Conservation (phyloP, 2,113 vertebrate species). For the Oryctolagus cuniculus region DNA sequence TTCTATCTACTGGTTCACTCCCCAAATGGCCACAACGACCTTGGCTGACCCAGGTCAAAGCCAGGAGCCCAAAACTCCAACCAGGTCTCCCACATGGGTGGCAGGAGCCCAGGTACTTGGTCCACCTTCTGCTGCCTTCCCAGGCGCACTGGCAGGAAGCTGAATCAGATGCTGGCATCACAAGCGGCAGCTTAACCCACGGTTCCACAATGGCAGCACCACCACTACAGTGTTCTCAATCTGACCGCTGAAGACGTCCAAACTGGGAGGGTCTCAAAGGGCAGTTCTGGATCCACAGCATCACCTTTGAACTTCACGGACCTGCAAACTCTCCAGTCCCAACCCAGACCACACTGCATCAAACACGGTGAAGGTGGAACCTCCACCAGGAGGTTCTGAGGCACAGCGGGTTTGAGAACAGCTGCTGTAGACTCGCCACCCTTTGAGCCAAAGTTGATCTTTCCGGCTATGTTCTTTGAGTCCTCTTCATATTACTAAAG, state of each 20-base stretch:
- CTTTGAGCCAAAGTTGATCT: not conserved
- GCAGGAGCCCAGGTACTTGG: too few species aligned
- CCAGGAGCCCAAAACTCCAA: too few species aligned
- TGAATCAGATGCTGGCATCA: too few species aligned
- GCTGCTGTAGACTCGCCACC: not conserved
- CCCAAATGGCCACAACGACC: too few species aligned
- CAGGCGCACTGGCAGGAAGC: too few species aligned
- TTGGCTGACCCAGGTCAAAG: too few species aligned
- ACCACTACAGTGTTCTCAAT: too few species aligned
- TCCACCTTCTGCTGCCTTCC: too few species aligned
- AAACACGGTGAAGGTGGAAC: fast-evolving
- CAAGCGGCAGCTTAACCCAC: too few species aligned
- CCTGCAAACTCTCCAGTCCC: not conserved
- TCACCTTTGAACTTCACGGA: not conserved
- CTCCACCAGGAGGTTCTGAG: not conserved
- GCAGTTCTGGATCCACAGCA: not conserved
- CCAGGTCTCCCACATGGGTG: too few species aligned
- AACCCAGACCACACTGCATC: not conserved
- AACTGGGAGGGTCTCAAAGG: not conserved
- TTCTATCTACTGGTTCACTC: too few species aligned
- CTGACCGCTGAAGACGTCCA: not conserved
- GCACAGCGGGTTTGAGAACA: not conserved
- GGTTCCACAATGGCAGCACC: too few species aligned
- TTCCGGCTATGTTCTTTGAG: not conserved
- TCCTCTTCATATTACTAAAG: not conserved